Base-by-base conservation (phyloP, 2,888 invertebrate species). In the Ophion slaviceki region DNA sequence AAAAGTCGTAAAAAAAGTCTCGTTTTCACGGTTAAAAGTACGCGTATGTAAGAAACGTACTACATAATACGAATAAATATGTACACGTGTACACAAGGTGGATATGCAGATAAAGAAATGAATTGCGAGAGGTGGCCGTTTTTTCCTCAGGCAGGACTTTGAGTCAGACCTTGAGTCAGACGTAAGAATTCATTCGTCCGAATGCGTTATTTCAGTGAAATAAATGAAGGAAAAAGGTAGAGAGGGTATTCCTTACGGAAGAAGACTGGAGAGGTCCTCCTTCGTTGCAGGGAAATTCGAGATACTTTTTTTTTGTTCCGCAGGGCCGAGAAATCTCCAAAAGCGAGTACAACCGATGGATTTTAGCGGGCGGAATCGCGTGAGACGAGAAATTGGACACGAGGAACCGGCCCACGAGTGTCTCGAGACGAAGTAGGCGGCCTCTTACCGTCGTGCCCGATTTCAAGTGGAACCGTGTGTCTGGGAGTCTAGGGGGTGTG, bases 351-450 rank as follows among this genome's bases (percentile, higher is more conserved):
- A 64, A 62, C 47, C 70, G 62, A 36, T 70, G 59, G 47, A 61
- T 61, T 62, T 82, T 71, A 57, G 68, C 71, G 72, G 53, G 77
- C 82, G 72, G 71, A 89, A 91, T 91, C 89, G 90, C 90, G 90
- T 90, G 90, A 88, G 84, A 80, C 85, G 74, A 80, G 85, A 89
- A 88, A 90, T 90, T 90, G 90, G 88, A 87, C 88, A 87, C 86
- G 61, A 76, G 79, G 53, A 71, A 80, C 61, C 76, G 80, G 74
- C 80, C 83, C 83, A 77, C 80, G 59, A 67, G 75, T 59, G 61
- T 75, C 80, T 67, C 68, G 75, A 70, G 80, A 66, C 77, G 68
- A 78, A 87, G 82, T 45, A 77, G 82, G 82, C 84, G 82, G 77
- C 71, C 57, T 17, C 45, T 45, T 28, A 53, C 70, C 81, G 32